Base-by-base conservation (phyloP, 2,888 invertebrate genomes). In the Tryphoninae sp. region DNA sequence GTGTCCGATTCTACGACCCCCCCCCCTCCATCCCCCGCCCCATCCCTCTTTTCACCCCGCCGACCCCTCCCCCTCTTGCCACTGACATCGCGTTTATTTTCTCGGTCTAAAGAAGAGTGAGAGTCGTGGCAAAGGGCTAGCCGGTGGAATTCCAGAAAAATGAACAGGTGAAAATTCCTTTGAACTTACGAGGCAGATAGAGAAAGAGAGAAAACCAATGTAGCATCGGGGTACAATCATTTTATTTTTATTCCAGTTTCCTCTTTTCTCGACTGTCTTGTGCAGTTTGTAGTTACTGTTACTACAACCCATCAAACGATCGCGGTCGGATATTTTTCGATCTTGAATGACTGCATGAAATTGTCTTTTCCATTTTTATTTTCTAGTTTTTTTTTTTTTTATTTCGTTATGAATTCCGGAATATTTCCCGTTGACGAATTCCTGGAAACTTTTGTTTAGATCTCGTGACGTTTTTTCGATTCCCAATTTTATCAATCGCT, bases 121-220 rank as follows among this genome's bases (percentile, higher is more conserved):
- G 62, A 76, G 73, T 49, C 23, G 26, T 62, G 67, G 58, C 68
- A 75, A 49, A 40, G 26, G 7, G 42, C 13, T 65, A 61, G 26
- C 40, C 49, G 65, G 42, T 49, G 64, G 55, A 55, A 72, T 82
- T 76, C 68, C 59, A 40, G 42, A 53, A 65, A 61, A 61, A 16
- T 59, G 74, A 71, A 75, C 65, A 72, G 53, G 51, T 71, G 69
- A 61, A 74, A 69, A 61, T 81, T 61, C 68, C 72, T 81, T 77
- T 81, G 73, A 73, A 58, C 67, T 9, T 9, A 2, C 11, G 45
- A 45, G 58, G n/a, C 26, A 59, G 45, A 65, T 9, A 23, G 16
- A 19, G 71, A 71, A 49, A 13, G 53, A 59, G 45, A 33, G 33
- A 33, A 49, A 71, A 42, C 16, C 19, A 42, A 42, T 19, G 26